Evolutionary conservation across 2,113 vertebrate genomes (phyloP).

Genomic region (Leptobrachium leishanense): DNA sequence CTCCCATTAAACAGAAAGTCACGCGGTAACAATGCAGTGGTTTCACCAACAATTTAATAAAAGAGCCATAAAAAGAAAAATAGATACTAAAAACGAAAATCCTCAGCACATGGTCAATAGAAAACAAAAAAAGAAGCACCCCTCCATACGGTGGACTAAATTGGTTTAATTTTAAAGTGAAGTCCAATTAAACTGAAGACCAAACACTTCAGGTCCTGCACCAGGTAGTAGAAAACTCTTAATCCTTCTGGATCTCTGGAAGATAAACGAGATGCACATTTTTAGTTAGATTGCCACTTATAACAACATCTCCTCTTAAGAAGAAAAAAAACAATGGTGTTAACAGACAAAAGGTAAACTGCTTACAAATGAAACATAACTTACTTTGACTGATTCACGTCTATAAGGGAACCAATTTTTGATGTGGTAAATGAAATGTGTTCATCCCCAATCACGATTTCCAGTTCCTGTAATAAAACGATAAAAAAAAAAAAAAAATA

Average conservation of each 20-base stretch:
- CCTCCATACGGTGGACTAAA: conserved; percentile 68
- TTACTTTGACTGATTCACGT: conserved; percentile 98
- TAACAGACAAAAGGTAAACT: too few relatives aligned
- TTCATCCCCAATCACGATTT: conserved; percentile 98
- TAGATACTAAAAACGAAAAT: not conserved
- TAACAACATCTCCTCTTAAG: too few relatives aligned
- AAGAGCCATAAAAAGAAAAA: conserved; percentile 24
- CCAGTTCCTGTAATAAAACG: conserved; percentile 79
- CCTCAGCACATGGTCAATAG: conserved; percentile 20
- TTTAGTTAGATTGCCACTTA: too few relatives aligned
- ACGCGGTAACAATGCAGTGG: not conserved
- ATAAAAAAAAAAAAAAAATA: not conserved
- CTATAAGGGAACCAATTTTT: conserved; percentile 97
- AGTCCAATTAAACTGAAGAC: conserved; percentile 98
- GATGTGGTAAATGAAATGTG: conserved; percentile 99
- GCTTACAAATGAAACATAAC: conserved; percentile 52
- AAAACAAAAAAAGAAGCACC: conserved; percentile 44
- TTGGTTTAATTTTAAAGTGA: conserved; percentile 99
- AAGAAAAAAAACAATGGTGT: too few relatives aligned
- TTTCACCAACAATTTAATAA: conserved; percentile 26
- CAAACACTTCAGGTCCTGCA: conserved; percentile 97
- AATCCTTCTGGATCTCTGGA: conserved; percentile 95
- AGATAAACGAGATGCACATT: conserved; percentile 19
- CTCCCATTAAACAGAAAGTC: too few relatives aligned
- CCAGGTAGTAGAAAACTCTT: conserved; percentile 96